Evolutionary conservation across 2,113 vertebrate genomes (phyloP), one percentile per base, ranked within the genome.

Genomic region (Saguinus midas): DNA sequence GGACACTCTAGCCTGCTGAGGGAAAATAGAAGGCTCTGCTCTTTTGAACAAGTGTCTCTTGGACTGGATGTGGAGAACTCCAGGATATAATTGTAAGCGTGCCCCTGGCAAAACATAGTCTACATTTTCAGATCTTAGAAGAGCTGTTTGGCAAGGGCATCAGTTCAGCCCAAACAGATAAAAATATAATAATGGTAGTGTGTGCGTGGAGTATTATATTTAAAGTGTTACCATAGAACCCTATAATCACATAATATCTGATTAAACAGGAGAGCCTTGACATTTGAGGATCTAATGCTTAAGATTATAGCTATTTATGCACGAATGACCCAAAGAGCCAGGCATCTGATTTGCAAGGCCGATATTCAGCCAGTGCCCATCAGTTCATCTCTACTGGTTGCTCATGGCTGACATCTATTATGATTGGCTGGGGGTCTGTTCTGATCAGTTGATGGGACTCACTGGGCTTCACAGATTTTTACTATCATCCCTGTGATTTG

Each of bases 1-100:
- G 97, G 76, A 97, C 95, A 97, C 92, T 92, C 96, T 96, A 87
- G 92, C 92, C 87, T 92, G 61, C 94, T 52, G 81, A 92, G 75
- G 80, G 66, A 94, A 96, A 96, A 97, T 43, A 94, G 95, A 97
- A 98, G 75, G n/a, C 48, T 93, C 52, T 88, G 93, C 32, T 97
- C 79, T 94, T 97, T 76, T 57, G 81, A 95, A 78, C 9, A n/a
- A 70, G n/a, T 61, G 18, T 81, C 32, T 91, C 80, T 97, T 97
- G 92, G 75, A 85, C 91, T 94, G 87, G 87, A 97, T 81, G 57
- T 23, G 16, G 52, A 95, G 91, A 97, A 89, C 32, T 58, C 68
- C 52, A 83, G 61, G 64, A 50, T 35, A 85, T 68, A 52, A 82
- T 37, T 61, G 45, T 83, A 87, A 94, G 10, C 7, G 4, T 90